A percentile compares a stretch with the other conserved stretches of the same genome.
Conservation (phyloP, 2,113 vertebrate species). For the Bungarus multicinctus region DNA sequence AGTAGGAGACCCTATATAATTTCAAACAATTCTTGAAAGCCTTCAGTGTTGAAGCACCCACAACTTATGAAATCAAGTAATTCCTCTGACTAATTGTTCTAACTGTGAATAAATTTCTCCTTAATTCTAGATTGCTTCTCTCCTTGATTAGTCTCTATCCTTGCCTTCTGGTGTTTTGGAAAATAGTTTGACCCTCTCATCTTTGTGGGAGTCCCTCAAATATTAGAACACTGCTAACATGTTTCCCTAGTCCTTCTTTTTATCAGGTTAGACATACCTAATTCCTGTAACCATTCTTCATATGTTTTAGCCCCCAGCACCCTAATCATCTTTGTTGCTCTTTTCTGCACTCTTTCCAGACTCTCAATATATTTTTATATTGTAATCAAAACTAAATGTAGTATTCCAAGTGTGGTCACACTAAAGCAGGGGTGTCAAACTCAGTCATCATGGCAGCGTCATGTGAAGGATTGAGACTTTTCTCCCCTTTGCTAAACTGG, state of each 20-base stretch:
- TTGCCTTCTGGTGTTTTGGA: not conserved
- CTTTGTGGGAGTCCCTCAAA: not conserved
- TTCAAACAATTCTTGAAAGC: not conserved
- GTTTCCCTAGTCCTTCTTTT: not conserved
- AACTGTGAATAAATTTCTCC: not conserved
- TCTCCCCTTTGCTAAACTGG: too few relatives aligned
- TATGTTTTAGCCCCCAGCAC: not conserved
- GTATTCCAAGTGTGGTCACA: too few relatives aligned
- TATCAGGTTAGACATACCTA: not conserved
- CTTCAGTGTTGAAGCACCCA: not conserved
- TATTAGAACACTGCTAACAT: not conserved
- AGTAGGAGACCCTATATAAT: not conserved
- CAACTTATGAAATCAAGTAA: not conserved
- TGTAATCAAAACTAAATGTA: too few relatives aligned
- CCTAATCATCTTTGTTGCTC: not conserved
- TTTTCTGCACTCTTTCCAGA: not conserved
- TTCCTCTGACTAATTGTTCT: not conserved
- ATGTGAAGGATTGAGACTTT: too few relatives aligned
- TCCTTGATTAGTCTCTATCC: not conserved
- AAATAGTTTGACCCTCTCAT: not conserved
- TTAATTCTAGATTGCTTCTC: not conserved
- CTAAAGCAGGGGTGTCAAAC: too few relatives aligned
- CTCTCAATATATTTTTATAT: not conserved
- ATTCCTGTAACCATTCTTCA: not conserved
- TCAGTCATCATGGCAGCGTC: too few relatives aligned